Base-by-base conservation (phyloP, 1,140 invertebrate genomes). In the Papilio dardanus region DNA sequence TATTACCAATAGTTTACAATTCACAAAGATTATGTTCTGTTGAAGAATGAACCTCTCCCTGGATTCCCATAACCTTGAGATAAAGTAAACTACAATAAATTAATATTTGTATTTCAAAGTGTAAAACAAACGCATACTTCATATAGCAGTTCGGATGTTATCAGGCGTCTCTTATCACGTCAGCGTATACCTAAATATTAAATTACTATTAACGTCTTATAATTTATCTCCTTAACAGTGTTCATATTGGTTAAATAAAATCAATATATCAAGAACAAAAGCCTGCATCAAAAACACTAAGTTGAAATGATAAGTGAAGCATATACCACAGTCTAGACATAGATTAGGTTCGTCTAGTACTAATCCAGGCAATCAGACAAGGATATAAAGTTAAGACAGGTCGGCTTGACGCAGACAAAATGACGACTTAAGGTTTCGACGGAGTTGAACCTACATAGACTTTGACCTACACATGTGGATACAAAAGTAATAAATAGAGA, bases 311-410 rank as follows among this genome's bases (percentile, higher is more conserved):
- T 62, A 62, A 62, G 10, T 14, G 24, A 5, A 28, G 10, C 21
- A 67, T 21, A 67, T 7, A 66, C 65, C 33, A 19, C 30, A 16
- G 65, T 67, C 65, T 67, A 67, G 65, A 67, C 65, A 31, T n/a
- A 35, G 65, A 67, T 67, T 67, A 67, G n/a, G 33, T 67, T 33
- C 65, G 19, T 14, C 30, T 35, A 67, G 19, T 30, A 67, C 73
- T 79, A 73, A 79, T 74, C 69, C 74, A 50, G 46, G 69, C 74
- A 78, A 75, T 78, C 77, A 78, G 75, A 76, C 74, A 74, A 37
- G 74, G 66, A 65, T 62, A 16, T 19, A 31, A 66, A 67, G 75
- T 77, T 68, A 74, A 74, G 76, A 42, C 67, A 31, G 30, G n/a
- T 74, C 69, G 69, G 76, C 76, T 77, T 54, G 76, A 73, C 76